Evolutionary conservation across 2,113 vertebrate species (phyloP).

Genomic region (Podilymbus podiceps): DNA sequence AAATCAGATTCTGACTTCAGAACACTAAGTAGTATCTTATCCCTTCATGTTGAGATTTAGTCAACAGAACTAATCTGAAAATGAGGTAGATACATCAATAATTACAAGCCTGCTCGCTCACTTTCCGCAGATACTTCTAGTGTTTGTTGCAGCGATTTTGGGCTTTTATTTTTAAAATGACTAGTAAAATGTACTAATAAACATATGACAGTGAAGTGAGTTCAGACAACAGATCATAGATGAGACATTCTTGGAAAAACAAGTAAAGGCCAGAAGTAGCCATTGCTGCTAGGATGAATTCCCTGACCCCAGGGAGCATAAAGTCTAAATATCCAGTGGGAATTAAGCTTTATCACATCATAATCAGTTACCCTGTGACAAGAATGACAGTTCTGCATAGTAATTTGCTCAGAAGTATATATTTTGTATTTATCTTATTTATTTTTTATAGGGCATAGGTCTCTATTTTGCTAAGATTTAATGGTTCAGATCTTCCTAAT

Average conservation of each 20-base stretch:
- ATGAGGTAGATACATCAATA: neutral
- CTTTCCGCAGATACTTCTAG: neutral
- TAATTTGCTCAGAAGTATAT: neutral
- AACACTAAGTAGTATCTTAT: neutral
- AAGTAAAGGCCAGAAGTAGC: neutral
- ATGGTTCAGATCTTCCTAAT: neutral
- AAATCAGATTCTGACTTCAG: neutral
- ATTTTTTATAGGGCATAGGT: neutral
- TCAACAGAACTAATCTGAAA: neutral
- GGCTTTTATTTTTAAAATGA: neutral
- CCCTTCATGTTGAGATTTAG: neutral
- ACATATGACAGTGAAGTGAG: neutral
- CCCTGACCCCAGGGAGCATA: neutral
- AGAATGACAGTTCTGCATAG: neutral
- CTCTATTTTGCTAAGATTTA: neutral
- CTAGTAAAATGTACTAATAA: neutral
- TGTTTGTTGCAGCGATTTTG: neutral
- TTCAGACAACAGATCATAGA: neutral
- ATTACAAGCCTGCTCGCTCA: neutral
- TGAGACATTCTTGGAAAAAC: neutral
- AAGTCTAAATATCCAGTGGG: neutral
- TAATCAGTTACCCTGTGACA: neutral
- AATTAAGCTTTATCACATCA: neutral
- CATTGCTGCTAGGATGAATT: neutral
- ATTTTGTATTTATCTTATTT: neutral